phyloP scores from a whole-genome alignment of 2,113 vertebrate species.

The Mobula hypostoma region DNA sequence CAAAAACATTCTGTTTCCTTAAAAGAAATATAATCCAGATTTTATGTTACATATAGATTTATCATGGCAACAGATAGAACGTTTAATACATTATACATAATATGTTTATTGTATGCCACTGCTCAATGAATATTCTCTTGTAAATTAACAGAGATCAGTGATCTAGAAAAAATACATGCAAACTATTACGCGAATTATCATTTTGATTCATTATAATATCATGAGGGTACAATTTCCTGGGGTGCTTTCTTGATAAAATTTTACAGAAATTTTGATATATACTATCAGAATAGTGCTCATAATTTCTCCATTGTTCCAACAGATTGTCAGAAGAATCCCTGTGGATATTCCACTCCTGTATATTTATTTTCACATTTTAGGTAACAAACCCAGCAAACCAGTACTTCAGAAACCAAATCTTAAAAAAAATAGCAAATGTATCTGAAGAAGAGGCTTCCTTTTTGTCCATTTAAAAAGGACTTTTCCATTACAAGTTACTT shows the following conservation, averaged over 20 bases:
- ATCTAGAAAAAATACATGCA: neutral
- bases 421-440: neutral
- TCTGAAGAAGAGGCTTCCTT: neutral
- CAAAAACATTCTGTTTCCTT: neutral
- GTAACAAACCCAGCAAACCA: no score
- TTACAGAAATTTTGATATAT: neutral
- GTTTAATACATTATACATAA: neutral
- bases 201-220: neutral
- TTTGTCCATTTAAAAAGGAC: neutral
- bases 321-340: neutral
- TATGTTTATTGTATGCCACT: neutral
- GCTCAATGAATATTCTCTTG: neutral
- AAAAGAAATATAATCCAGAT: neutral
- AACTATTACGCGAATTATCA: neutral
- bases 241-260: neutral
- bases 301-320: neutral
- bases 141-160: neutral
- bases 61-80: neutral
- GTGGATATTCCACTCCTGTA: neutral
- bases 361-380: neutral
- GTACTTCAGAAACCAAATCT: neutral
- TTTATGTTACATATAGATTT: neutral
- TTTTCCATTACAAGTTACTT: neutral
- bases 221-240: neutral
- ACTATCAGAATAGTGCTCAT: neutral